Conservation (phyloP, 2,797 vertebrate species). For the Xenops minutus region DNA sequence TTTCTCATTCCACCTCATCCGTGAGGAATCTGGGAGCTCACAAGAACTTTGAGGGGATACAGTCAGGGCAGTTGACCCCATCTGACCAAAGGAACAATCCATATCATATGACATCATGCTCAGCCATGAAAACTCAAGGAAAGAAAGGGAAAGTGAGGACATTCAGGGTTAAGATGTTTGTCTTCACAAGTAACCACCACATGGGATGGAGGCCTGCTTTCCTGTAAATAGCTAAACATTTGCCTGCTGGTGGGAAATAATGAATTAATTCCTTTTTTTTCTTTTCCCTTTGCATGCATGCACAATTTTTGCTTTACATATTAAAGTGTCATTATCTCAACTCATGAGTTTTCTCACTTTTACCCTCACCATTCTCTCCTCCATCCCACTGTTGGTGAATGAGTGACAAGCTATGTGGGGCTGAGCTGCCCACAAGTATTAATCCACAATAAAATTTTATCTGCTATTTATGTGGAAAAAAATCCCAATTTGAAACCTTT, state of each 20-base stretch:
- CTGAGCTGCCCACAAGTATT: neutral
- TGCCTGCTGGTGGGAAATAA: neutral
- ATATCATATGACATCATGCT: neutral
- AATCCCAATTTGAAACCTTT: neutral
- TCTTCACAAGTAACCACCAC: neutral
- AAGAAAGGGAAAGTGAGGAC: neutral
- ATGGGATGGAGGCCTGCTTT: rapidly evolving
- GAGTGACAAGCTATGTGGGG: neutral
- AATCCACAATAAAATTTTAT: neutral
- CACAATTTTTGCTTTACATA: neutral
- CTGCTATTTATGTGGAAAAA: neutral
- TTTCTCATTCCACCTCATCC: neutral
- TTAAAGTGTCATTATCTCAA: neutral
- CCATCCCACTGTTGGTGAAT: no score
- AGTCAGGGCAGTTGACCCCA: rapidly evolving
- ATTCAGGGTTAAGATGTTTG: neutral
- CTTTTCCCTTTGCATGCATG: rapidly evolving
- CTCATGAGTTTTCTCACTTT: neutral
- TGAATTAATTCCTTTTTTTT: neutral
- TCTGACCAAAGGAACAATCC: neutral
- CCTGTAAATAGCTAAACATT: neutral
- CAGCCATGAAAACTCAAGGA: neutral
- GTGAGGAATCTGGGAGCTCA: rapidly evolving
- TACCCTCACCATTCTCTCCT: rapidly evolving
- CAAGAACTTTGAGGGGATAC: neutral